Evolutionary conservation across 2,888 invertebrate species (phyloP).

Genomic region (Phymatocera aterrima): DNA sequence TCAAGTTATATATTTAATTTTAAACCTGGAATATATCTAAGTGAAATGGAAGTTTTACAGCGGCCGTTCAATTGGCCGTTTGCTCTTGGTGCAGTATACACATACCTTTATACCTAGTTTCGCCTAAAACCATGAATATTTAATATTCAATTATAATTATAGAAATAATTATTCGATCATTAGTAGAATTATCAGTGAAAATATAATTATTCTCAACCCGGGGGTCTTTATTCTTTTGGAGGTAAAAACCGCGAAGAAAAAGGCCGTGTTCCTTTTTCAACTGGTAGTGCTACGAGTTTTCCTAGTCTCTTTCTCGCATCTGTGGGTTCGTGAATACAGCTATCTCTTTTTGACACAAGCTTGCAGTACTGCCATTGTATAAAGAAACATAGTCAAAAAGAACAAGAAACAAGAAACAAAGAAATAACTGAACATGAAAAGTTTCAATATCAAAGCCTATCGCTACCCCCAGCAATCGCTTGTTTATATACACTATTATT

Average conservation of each 20-base stretch:
- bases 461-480: conserved; percentile 50
- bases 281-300: no score
- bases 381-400: no score
- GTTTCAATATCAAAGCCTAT: conserved; percentile 42
- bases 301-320: no score
- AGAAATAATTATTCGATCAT: conserved; percentile 53
- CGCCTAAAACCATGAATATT: conserved; percentile 51
- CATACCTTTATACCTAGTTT: no score
- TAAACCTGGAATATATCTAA: conserved; percentile 27
- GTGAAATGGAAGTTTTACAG: conserved; percentile 9
- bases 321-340: no score
- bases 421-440: conserved; percentile 59
- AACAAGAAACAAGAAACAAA: conserved; percentile 55
- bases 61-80: conserved; percentile 35
- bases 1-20: conserved; percentile 47
- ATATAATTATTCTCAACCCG: conserved; percentile 56
- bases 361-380: no score
- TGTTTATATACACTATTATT: conserved; percentile 8
- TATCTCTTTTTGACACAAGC: no score
- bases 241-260: no score
- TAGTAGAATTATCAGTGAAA: conserved; percentile 51
- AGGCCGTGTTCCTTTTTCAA: no score
- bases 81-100: conserved; percentile 42
- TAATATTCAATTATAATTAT: conserved; percentile 53
- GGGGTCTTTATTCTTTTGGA: conserved; percentile 57